These are phyloP conservation scores for Eupithecia abbreviata DNA, from an alignment of 2,888 invertebrate genomes.

Conservation along the genomic window DNA sequence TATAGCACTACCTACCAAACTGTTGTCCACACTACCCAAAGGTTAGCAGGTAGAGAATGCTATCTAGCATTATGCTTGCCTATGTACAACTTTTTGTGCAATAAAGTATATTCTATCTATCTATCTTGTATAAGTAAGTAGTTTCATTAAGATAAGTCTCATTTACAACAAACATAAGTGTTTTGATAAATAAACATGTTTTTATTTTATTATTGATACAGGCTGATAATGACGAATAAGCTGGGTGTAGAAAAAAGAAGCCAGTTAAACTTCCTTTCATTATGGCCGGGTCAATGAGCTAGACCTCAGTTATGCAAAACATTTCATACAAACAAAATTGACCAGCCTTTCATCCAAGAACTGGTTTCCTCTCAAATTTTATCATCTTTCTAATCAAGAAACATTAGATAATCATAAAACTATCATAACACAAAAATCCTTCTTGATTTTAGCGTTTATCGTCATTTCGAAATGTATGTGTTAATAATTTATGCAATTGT, in stretches of 20 bases:
- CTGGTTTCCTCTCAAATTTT: slow-evolving; percentile 11
- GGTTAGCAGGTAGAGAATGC: too few species aligned
- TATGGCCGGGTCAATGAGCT: background rate
- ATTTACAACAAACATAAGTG: too few species aligned
- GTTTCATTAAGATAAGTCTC: too few species aligned
- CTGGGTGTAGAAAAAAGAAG: background rate
- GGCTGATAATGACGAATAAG: too few species aligned
- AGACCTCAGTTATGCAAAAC: slow-evolving; percentile 11
- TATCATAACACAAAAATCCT: slow-evolving; percentile 10
- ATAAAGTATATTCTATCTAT: too few species aligned
- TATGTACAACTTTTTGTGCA: too few species aligned
- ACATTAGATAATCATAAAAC: slow-evolving; percentile 14
- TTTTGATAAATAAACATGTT: too few species aligned
- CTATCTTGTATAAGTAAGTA: too few species aligned
- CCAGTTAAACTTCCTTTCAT: background rate
- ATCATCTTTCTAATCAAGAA: slow-evolving; percentile 10
- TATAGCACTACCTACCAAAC: too few species aligned
- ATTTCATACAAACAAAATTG: slow-evolving; percentile 12
- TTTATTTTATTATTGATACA: too few species aligned
- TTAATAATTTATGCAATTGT: slow-evolving; percentile 40
- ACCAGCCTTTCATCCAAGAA: slow-evolving; percentile 13
- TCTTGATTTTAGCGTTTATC: slow-evolving; percentile 10
- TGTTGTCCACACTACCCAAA: too few species aligned
- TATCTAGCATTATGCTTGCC: too few species aligned
- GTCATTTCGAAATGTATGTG: slow-evolving; percentile 36